Percentiles rank a stretch among this genome's conserved stretches.
These are phyloP conservation scores for Rhagoletis zephyria DNA, from an alignment of 1,140 invertebrate species.

Conservation along the genomic window DNA sequence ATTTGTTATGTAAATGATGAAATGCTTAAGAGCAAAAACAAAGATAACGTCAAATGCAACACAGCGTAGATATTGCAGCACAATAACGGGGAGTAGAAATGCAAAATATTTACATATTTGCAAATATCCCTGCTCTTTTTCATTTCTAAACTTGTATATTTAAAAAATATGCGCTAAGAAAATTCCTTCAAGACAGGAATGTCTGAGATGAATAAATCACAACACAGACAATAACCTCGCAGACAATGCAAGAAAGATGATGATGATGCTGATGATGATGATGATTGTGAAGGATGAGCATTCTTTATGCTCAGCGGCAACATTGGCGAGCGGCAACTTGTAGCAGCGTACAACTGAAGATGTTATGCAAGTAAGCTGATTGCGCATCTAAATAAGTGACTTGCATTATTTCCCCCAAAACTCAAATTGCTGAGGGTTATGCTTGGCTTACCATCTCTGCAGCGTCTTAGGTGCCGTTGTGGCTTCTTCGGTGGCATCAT, in stretches of 20 bases:
- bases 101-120: neutral
- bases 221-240: slow-evolving; percentile 28
- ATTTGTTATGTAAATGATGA: neutral
- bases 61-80: neutral
- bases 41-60: neutral
- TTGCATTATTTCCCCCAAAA: neutral
- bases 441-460: slow-evolving; percentile 16
- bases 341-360: neutral
- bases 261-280: no score
- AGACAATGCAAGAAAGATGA: neutral
- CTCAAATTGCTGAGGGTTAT: no score
- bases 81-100: neutral
- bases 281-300: neutral
- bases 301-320: neutral
- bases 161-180: neutral
- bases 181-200: slow-evolving; percentile 20
- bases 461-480: slow-evolving; percentile 8
- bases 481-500: slow-evolving; percentile 28
- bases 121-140: neutral
- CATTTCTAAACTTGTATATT: neutral
- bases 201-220: slow-evolving; percentile 42
- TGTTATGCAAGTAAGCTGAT: neutral
- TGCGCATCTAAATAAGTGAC: neutral
- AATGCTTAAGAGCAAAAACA: neutral
- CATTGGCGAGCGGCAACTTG: neutral